These are phyloP conservation scores for Xenotilapia leptura DNA, from an alignment of 2,113 vertebrate genomes.

Conservation along the genomic window DNA sequence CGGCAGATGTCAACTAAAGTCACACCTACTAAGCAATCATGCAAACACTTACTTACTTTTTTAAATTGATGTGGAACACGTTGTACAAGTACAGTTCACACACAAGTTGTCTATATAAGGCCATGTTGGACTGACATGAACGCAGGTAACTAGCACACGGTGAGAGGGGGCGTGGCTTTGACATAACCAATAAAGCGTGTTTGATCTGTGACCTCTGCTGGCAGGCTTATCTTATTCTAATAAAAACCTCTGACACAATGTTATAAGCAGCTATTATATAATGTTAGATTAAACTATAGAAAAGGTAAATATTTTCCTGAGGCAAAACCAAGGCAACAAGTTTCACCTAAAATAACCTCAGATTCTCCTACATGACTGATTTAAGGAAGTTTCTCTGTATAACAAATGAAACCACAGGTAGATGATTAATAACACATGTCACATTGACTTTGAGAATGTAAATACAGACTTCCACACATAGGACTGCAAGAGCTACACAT, in stretches of 20 bases:
- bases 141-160: not conserved
- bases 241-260: not conserved
- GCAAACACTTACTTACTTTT: not conserved
- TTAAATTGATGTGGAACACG: not conserved
- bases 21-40: not conserved
- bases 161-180: not conserved
- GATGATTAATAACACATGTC: not conserved
- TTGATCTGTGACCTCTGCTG: not conserved
- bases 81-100: not conserved
- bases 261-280: not conserved
- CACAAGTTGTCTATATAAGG: slow-evolving; percentile 13
- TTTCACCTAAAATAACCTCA: not conserved
- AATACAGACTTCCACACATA: not conserved
- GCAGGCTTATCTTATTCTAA: not conserved
- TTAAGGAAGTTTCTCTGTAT: not conserved
- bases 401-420: not conserved
- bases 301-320: not conserved
- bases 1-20: not conserved
- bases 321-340: not conserved
- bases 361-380: not conserved
- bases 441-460: not conserved
- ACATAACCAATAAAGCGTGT: not conserved
- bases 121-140: not conserved
- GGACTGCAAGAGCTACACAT: not conserved
- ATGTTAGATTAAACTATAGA: not conserved